These are phyloP conservation scores for Dicerorhinus sumatrensis DNA, from an alignment of 2,113 vertebrate genomes.

Conservation along the genomic window DNA sequence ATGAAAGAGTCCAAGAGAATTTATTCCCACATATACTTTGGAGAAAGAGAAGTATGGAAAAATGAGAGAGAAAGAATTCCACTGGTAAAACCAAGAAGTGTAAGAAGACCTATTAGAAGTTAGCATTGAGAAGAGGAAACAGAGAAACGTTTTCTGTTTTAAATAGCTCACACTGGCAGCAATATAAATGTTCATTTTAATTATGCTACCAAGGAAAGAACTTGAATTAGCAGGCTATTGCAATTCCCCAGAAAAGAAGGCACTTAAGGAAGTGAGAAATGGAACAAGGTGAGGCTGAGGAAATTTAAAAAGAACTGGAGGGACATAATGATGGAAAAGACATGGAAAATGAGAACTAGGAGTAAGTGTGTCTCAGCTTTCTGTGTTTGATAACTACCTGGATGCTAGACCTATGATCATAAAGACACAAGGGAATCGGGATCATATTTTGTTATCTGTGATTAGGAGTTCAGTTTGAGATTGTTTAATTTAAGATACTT, in stretches of 20 bases:
- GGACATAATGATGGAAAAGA: fast-evolving
- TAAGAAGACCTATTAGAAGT: neutral
- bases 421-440: neutral
- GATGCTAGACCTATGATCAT: neutral
- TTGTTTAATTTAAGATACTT: neutral
- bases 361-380: neutral
- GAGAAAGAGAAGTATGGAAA: neutral
- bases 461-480: neutral
- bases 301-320: neutral
- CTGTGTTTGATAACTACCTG: neutral
- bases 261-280: neutral
- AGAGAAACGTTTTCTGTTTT: neutral
- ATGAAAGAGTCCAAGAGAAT: neutral
- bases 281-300: neutral
- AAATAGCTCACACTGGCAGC: neutral
- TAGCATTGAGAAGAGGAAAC: neutral
- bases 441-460: neutral
- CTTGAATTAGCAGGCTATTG: neutral
- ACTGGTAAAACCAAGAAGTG: neutral
- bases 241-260: neutral
- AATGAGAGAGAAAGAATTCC: neutral
- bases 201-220: neutral
- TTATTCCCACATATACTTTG: neutral
- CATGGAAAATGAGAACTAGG: neutral
- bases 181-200: neutral